Conservation (phyloP, 2,797 vertebrate species). For the Sebastes kiyomatsui region DNA sequence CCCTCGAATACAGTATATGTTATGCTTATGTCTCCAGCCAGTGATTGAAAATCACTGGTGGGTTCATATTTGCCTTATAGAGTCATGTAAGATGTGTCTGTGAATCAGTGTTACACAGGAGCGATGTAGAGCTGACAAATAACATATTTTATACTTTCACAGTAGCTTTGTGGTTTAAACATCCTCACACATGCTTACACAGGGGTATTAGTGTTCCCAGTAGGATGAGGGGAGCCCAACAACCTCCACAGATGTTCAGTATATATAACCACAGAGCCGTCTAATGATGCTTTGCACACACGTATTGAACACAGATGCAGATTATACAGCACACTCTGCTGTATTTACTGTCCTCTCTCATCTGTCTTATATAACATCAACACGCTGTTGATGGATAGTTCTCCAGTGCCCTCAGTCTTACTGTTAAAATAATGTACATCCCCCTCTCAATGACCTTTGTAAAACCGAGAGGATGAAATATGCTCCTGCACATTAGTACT, state of each 20-base stretch:
- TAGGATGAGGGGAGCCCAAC: not conserved
- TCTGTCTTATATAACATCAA: conserved; percentile 26
- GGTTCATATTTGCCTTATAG: not conserved
- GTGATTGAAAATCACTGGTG: not conserved
- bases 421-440: conserved; percentile 2
- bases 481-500: not conserved
- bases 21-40: not conserved
- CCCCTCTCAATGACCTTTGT: conserved; percentile 17
- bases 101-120: not conserved
- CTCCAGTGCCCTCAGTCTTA: conserved; percentile 14
- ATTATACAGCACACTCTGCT: not conserved
- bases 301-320: not conserved
- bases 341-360: conserved; percentile 17
- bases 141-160: not conserved
- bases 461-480: conserved; percentile 4
- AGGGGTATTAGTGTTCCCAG: not conserved
- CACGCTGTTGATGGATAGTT: conserved; percentile 24
- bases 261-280: not conserved
- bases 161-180: not conserved
- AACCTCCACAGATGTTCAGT: not conserved
- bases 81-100: not conserved
- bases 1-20: not conserved
- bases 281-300: not conserved
- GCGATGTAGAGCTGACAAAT: not conserved
- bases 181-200: not conserved